Percentiles rank a stretch among this genome's conserved stretches.
These are phyloP conservation scores for Pygocentrus nattereri DNA, from an alignment of 2,797 vertebrate genomes.

Conservation along the genomic window DNA sequence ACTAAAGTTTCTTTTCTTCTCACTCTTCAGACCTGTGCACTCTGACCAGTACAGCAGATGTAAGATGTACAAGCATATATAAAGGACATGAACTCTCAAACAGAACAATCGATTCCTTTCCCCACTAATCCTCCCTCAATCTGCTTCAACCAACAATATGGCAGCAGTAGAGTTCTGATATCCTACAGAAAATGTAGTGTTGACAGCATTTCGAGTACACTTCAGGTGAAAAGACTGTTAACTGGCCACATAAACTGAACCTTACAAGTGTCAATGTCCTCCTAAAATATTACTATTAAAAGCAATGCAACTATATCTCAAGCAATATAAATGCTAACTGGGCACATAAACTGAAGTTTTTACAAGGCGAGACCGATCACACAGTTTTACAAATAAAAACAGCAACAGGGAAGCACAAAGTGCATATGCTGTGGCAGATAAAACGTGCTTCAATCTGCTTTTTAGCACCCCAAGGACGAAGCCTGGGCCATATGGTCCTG, in stretches of 20 bases:
- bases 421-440: slow-evolving; percentile 4
- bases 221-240: not conserved
- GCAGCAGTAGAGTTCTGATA: not conserved
- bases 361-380: not conserved
- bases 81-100: not conserved
- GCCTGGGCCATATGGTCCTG: not conserved
- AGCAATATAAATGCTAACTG: not conserved
- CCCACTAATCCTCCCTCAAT: not conserved
- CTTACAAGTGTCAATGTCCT: not conserved
- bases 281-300: not conserved
- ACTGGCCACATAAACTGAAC: not conserved
- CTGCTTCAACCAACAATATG: not conserved
- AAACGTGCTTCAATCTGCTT: not conserved
- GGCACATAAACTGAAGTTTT: not conserved
- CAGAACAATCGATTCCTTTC: not conserved
- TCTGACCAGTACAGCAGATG: not conserved
- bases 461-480: not conserved
- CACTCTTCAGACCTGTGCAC: not conserved
- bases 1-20: not conserved
- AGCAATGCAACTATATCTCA: too few species aligned
- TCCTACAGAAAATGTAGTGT: not conserved
- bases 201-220: not conserved
- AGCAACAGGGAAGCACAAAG: not conserved
- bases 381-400: slow-evolving; percentile 17
- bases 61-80: too few species aligned